Evolutionary conservation across 2,797 vertebrate genomes (phyloP), one percentile per base, ranked within the genome.

Genomic region (Ceryle rudis): DNA sequence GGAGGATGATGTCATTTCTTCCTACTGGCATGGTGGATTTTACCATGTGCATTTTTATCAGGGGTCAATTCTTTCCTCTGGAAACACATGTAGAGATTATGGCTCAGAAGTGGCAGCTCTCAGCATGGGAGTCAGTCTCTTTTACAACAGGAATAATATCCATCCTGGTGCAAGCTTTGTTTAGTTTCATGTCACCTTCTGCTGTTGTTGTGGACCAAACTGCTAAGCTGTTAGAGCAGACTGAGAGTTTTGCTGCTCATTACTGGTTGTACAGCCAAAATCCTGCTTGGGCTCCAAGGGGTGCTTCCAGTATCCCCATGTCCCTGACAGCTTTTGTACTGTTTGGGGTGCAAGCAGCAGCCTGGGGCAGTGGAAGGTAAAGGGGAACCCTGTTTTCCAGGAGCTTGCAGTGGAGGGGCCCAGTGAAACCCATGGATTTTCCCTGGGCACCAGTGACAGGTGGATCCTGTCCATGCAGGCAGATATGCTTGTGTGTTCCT

Each of bases 401-500:
- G 41, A 35, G 21, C 20, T 80, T 61, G n/a, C 26, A 14, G 37
- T n/a, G 42, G n/a, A 60, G 60, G 22, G 42, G 13, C 11, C 10
- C 6, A 1, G 51, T 79, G 67, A 66, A 96, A 77, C 9, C 5
- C 20, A 2, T 8, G 21, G 35, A 14, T 67, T 82, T 52, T 4
- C 14, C 31, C 25, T 33, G 21, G 19, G 15, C 19, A 35, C 23
- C 23, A 20, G 29, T n/a, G 47, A 14, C 2, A 17, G 37, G 18
- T 21, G 47, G 47, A 55, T 75, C 70, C 54, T 42, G 47, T 28
- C 67, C 26, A 2, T 5, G 19, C 49, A 46, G 79, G 37, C 16
- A 65, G 72, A 17, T 58, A 10, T 0, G 0, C 12, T 70, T 15
- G 4, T 0, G 0, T 42, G 52, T 58, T 35, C n/a, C n/a, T 44